A percentile compares a stretch with the other conserved stretches of the same genome.
Evolutionary conservation across 1,140 invertebrate genomes (phyloP).

Genomic region (Megathymus violae): DNA sequence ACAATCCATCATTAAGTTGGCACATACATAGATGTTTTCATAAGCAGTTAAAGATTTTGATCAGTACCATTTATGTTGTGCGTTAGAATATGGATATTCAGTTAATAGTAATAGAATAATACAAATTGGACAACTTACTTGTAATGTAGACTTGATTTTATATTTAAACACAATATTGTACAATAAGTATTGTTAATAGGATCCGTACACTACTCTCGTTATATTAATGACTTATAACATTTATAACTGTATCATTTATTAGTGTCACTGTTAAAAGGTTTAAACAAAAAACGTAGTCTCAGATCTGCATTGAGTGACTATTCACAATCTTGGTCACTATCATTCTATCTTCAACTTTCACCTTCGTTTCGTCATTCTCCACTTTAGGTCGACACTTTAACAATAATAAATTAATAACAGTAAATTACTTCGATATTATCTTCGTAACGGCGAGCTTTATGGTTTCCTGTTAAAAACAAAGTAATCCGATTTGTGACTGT

Average conservation of each 20-base stretch:
- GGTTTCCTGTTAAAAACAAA: conserved; percentile 2
- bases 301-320: neutral
- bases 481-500: no score
- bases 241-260: no score
- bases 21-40: no score
- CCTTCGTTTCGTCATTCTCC: conserved; percentile 16
- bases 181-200: neutral
- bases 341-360: conserved; percentile 27
- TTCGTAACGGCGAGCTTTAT: conserved; percentile 27
- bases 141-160: no score
- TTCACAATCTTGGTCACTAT: conserved; percentile 18
- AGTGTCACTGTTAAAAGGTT: conserved; percentile 2
- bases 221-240: neutral
- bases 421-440: conserved; percentile 28
- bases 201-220: neutral
- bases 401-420: conserved; percentile 30
- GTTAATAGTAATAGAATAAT: no score
- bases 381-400: conserved; percentile 20
- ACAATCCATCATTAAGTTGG: no score
- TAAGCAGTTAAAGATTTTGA: no score
- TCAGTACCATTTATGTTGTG: neutral
- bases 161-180: no score
- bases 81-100: neutral
- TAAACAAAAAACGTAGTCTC: neutral
- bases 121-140: no score